Evolutionary conservation across 1,140 invertebrate genomes (phyloP), one percentile per base, ranked within the genome.

Genomic region (Coenobita brevimanus): DNA sequence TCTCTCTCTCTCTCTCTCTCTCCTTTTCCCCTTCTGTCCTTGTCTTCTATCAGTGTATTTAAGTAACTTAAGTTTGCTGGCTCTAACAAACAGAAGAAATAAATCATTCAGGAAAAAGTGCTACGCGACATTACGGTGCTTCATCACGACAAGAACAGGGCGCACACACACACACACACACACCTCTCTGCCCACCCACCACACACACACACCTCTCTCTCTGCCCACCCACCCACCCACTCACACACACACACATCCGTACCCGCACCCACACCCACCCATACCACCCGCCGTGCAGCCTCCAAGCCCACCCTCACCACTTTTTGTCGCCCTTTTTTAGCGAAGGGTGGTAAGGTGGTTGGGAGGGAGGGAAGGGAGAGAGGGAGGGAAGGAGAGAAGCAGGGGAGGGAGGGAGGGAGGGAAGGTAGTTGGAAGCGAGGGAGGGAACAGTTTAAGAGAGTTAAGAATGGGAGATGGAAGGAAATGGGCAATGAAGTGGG

Each of bases 1-100:
- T 80, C 76, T 80, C 30, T 64, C 79, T 81, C 50, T 60, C 50
- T 46, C 38, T 78, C 38, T 46, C 75, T 78, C 75, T 79, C 41
- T 79, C 41, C 50, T 43, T 79, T 24, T 54, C 76, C 54, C 43
- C 54, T 46, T 79, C 43, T 79, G 17, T 50, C 43, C 27, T n/a
- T 79, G 41, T 82, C 30, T 64, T 57, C n/a, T n/a, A n/a, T n/a
- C n/a, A n/a, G n/a, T n/a, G n/a, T n/a, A n/a, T n/a, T n/a, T n/a
- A n/a, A n/a, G n/a, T n/a, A n/a, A n/a, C n/a, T n/a, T n/a, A n/a
- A n/a, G n/a, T n/a, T n/a, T n/a, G n/a, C n/a, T n/a, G n/a, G n/a
- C n/a, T n/a, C n/a, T n/a, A n/a, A n/a, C n/a, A n/a, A n/a, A n/a
- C n/a, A n/a, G n/a, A n/a, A n/a, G n/a, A n/a, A n/a, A n/a, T n/a